Evolutionary conservation across 2,797 vertebrate species (phyloP), one percentile per base, ranked within the genome.

Genomic region (Pyrocephalus nanus): DNA sequence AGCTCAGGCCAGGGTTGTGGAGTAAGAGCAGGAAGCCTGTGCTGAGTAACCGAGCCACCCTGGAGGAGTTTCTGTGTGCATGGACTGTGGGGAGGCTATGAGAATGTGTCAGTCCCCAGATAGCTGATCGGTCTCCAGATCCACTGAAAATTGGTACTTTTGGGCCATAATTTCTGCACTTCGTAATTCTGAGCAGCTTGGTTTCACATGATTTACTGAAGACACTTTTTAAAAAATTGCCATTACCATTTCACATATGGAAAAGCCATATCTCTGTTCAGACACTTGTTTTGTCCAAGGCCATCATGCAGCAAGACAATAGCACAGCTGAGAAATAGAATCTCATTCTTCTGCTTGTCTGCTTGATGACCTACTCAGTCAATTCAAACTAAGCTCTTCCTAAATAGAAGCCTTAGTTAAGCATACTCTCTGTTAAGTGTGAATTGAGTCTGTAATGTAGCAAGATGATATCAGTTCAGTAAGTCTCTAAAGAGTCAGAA

Each of bases 31-130:
- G n/a, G 36, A 48, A 23, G 45, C 30, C 54, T 67, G 34, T 0
- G 0, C 40, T 2, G 1, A 22, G 18, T 60, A 26, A 81, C 17
- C 2, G 0, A 8, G 12, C 67, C 23, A 29, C 29, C 8, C 10
- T 7, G 15, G 26, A 73, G 81, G 60, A 73, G 21, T 71, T 84
- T 71, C 60, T 88, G 36, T 69, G 60, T 61, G 58, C 14, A 3
- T 10, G 34, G 15, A 6, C 42, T 55, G 30, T 60, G 36, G 57
- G 12, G 12, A 51, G 19, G 27, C 57, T 60, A 3, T 64, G 30
- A 45, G 30, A 48, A 11, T 29, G 3, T 57, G 22, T 51, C 75
- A 38, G 14, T n/a, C 9, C 61, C 34, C 50, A 79, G 38, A 26
- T 26, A n/a, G 30, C 4, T 47, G n/a, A 2, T 48, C 17, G 22